Evolutionary conservation across 2,113 vertebrate genomes (phyloP), one percentile per base, ranked within the genome.

Genomic region (Callocephalon fimbriatum): DNA sequence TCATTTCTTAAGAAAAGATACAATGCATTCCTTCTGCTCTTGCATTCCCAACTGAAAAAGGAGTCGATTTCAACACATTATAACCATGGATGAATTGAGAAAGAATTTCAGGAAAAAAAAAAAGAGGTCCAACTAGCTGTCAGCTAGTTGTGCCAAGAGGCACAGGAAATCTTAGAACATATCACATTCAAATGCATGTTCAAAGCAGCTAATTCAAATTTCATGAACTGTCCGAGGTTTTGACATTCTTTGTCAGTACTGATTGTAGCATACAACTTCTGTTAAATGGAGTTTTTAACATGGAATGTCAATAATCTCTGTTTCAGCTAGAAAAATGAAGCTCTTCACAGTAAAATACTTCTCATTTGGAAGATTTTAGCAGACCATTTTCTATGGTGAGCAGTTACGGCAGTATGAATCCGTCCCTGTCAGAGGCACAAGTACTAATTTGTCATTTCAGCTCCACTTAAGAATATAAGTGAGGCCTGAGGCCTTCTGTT

Each of bases 21-120:
- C 71, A 95, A 88, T 40, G 40, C 78, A 93, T 88, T 93, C 81
- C 42, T 95, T 93, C 37, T 88, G 71, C 45, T 76, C 87, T 80
- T 86, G 22, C 54, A 37, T 70, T 93, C 59, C 21, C 58, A 61
- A 7, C 4, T 66, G 56, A 89, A 89, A 96, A 76, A 61, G 27
- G 27, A 62, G 27, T 88, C 15, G n/a, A 31, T 93, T 95, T 88
- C 85, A 76, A 66, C 77, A 73, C 54, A 85, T 44, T 47, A 73
- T 45, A 82, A 56, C 21, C 51, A 58, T 23, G 23, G 66, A 85
- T 68, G 54, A 90, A 94, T 38, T 73, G 74, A 74, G 95, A 87
- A 73, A 79, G 17, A 87, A 78, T 48, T 90, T 93, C 26, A 62
- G 29, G 8, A 38, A 35, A 68, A 75, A 50, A n/a, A 76, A 8